Conservation (phyloP, 2,888 invertebrate species). For the Lithophane semibrunnea region DNA sequence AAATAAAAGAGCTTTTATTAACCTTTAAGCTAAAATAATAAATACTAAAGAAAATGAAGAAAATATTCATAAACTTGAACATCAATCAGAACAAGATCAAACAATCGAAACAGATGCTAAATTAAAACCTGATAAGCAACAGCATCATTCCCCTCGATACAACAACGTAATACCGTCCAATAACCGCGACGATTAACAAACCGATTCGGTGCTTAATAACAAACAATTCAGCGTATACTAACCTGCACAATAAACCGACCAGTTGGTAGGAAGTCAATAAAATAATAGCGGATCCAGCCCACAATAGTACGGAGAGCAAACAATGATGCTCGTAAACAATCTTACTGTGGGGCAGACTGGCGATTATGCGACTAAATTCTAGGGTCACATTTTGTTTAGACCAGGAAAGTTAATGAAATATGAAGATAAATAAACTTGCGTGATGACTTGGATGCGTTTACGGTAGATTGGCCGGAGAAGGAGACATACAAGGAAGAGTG, state of each 20-base stretch:
- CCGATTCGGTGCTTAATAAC: slow-evolving; percentile 62
- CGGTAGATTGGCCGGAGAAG: not conserved
- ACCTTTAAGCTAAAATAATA: not conserved
- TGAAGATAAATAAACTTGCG: not conserved
- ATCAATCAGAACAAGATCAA: slow-evolving; percentile 6
- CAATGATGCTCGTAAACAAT: slow-evolving; percentile 83
- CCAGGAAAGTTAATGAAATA: not conserved
- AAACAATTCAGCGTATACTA: slow-evolving; percentile 67
- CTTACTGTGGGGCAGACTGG: slow-evolving; percentile 67
- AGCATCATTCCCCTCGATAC: slow-evolving; percentile 28
- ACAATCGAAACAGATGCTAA: slow-evolving; percentile 31
- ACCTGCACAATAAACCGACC: slow-evolving; percentile 74
- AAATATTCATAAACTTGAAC: not conserved
- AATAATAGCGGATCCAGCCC: slow-evolving; percentile 78
- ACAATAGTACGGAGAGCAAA: slow-evolving; percentile 77
- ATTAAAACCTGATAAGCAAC: slow-evolving; percentile 42
- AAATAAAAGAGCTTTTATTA: not conserved
- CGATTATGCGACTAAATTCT: slow-evolving; percentile 51
- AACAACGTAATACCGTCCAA: slow-evolving; percentile 46
- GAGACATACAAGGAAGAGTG: not conserved
- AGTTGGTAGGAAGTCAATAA: slow-evolving; percentile 84
- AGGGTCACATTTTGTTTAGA: slow-evolving; percentile 17
- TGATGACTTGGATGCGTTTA: no score
- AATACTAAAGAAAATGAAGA: not conserved
- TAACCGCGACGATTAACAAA: slow-evolving; percentile 63